These are phyloP conservation scores for Leptoclinus maculatus DNA, from an alignment of 2,797 vertebrate species.

Conservation along the genomic window DNA sequence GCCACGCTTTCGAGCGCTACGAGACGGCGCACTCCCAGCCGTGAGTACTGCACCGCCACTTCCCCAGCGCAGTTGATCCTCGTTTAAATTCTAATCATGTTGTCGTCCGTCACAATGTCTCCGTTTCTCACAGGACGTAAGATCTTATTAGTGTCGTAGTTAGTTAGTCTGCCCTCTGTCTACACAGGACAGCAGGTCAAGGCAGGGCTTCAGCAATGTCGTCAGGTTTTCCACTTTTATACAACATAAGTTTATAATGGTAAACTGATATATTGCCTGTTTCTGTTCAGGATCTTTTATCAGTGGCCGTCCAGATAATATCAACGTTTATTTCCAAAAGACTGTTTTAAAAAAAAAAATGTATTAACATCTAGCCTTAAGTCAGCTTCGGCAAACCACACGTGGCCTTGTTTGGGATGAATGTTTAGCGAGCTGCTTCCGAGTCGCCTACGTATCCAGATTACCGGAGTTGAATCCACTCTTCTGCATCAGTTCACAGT, in stretches of 20 bases:
- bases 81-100: conserved; percentile 15
- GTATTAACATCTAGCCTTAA: not conserved
- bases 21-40: conserved; percentile 96
- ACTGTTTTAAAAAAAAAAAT: not conserved
- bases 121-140: conserved; percentile 1
- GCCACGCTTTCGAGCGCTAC: conserved; percentile 94
- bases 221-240: not conserved
- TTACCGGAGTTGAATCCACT: conserved; percentile 62
- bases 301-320: not conserved
- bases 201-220: not conserved
- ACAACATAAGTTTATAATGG: not conserved
- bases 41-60: conserved; percentile 84
- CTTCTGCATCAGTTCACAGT: conserved; percentile 80
- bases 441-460: conserved; percentile 60
- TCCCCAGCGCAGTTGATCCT: not conserved
- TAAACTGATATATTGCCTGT: not conserved
- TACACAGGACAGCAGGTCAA: not conserved
- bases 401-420: conserved; percentile 29
- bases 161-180: conserved; percentile 5
- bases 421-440: conserved; percentile 61
- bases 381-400: conserved; percentile 28
- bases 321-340: not conserved
- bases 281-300: not conserved
- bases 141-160: not conserved
- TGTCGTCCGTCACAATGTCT: not conserved